Evolutionary conservation across 2,888 invertebrate genomes (phyloP).

Genomic region (Rhagonycha fulva): DNA sequence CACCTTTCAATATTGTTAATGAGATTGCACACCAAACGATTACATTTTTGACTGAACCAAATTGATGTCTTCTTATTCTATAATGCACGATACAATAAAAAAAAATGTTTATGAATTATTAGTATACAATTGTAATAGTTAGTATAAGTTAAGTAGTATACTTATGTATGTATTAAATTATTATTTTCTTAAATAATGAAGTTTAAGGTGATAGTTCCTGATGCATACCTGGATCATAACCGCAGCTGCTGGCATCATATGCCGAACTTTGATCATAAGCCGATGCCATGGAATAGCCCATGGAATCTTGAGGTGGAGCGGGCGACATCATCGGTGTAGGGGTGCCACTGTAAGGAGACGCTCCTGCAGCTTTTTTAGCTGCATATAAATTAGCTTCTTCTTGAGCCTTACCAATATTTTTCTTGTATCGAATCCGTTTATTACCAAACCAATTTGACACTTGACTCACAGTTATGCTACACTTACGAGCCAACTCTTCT

Average conservation of each 20-base stretch:
- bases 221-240: conserved; percentile 87
- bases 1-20: neutral
- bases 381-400: conserved; percentile 99
- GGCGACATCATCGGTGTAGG: conserved; percentile 96
- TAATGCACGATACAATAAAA: conserved; percentile 38
- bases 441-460: conserved; percentile 99
- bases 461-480: conserved; percentile 94
- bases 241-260: conserved; percentile 88
- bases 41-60: conserved; percentile 18
- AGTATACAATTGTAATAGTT: conserved; percentile 39
- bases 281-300: conserved; percentile 92
- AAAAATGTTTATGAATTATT: conserved; percentile 19
- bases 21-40: conserved; percentile 1
- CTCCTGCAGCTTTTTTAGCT: conserved; percentile 94
- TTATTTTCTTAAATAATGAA: conserved; percentile 9
- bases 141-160: conserved; percentile 39
- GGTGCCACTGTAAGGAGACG: conserved; percentile 76
- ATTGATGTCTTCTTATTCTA: conserved; percentile 18
- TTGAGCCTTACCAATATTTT: conserved; percentile 99
- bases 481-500: conserved; percentile 98
- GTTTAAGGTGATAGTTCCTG: conserved; percentile 74
- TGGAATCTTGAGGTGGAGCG: conserved; percentile 88
- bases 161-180: conserved; percentile 38
- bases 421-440: conserved; percentile 99
- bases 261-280: conserved; percentile 88